These are phyloP conservation scores for Procambarus virginalis DNA, from an alignment of 1,140 invertebrate genomes.

Conservation along the genomic window DNA sequence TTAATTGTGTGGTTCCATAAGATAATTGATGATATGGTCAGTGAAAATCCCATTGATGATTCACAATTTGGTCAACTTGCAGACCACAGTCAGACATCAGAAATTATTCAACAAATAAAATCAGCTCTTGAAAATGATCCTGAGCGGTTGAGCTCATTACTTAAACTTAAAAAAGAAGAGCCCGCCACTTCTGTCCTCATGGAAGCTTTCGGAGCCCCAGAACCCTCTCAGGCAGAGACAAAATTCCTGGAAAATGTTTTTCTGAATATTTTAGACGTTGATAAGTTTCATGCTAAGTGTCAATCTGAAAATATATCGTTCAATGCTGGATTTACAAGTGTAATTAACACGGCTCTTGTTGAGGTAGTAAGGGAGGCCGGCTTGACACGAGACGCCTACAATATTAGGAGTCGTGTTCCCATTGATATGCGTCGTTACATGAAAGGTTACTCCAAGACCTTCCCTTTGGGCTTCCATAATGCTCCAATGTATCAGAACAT, in stretches of 20 bases:
- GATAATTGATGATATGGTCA: neutral
- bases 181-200: neutral
- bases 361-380: constrained; percentile 36
- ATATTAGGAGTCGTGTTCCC: constrained; percentile 3
- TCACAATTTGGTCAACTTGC: neutral
- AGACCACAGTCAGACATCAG: neutral
- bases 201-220: neutral
- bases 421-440: constrained; percentile 20
- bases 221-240: neutral
- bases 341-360: constrained; percentile 23
- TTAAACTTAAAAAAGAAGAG: neutral
- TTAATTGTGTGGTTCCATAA: neutral
- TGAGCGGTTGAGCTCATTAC: neutral
- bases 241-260: neutral
- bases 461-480: neutral
- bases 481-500: neutral
- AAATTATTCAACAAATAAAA: neutral
- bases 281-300: neutral
- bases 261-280: neutral
- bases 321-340: neutral
- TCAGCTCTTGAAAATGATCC: constrained; percentile 9
- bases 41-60: neutral
- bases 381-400: neutral
- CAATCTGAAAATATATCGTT: neutral
- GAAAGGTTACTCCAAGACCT: neutral